phyloP scores from a whole-genome alignment of 2,113 vertebrate species.

The Corapipo altera region DNA sequence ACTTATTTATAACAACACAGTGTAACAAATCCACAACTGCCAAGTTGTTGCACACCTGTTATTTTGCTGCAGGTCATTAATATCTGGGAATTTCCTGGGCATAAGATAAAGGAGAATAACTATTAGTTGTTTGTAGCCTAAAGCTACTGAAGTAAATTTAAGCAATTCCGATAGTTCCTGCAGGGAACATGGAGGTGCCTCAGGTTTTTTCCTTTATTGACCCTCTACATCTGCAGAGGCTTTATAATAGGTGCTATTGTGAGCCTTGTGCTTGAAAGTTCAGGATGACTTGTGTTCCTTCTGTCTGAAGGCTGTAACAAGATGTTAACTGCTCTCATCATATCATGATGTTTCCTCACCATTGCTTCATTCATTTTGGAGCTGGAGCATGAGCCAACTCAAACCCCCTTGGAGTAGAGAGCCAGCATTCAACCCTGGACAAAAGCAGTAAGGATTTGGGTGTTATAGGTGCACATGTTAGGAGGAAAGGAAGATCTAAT shows the following conservation, averaged over 20 bases:
- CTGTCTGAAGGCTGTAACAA: neutral
- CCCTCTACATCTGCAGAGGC: neutral
- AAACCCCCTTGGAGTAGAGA: neutral
- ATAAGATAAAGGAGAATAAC: neutral
- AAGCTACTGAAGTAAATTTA: neutral
- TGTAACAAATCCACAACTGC: neutral
- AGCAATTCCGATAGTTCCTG: neutral
- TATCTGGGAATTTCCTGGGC: neutral
- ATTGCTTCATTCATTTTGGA: neutral
- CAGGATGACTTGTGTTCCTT: neutral
- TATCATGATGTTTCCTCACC: neutral
- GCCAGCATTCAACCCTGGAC: neutral
- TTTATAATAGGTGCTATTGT: neutral
- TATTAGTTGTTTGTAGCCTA: neutral
- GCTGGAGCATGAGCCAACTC: neutral
- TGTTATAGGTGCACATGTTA: rapidly evolving
- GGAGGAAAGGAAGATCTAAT: neutral
- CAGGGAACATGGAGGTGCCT: neutral
- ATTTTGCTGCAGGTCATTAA: neutral
- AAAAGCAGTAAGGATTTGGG: neutral
- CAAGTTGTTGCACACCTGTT: neutral
- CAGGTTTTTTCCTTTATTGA: neutral
- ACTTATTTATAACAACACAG: neutral
- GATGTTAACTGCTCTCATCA: neutral
- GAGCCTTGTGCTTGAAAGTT: neutral